Percentiles rank a stretch among this genome's conserved stretches.
Evolutionary conservation across 2,797 vertebrate species (phyloP).

Genomic region (Crenuchus spilurus): DNA sequence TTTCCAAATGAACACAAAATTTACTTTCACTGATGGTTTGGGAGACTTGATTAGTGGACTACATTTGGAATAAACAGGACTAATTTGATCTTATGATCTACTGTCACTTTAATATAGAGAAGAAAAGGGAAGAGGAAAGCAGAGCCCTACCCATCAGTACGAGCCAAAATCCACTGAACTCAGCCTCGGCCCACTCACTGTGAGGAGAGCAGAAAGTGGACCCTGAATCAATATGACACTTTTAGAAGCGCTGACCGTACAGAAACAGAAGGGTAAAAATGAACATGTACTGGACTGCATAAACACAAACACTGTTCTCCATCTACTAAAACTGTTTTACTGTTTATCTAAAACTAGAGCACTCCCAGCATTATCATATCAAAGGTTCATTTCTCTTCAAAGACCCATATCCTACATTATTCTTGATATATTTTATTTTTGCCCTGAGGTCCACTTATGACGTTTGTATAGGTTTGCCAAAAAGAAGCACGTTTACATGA

Average conservation of each 20-base stretch:
- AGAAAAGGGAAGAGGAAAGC: not conserved
- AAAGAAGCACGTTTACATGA: too few relatives aligned
- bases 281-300: not conserved
- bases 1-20: not conserved
- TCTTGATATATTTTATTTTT: too few relatives aligned
- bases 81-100: too few relatives aligned
- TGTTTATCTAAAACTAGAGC: slow-evolving; percentile 34
- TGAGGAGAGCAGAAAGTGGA: slow-evolving; percentile 1
- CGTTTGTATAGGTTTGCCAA: too few relatives aligned
- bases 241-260: slow-evolving; percentile 26
- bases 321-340: slow-evolving; percentile 8
- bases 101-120: too few relatives aligned
- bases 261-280: not conserved
- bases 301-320: slow-evolving; percentile 21
- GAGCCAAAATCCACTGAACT: slow-evolving; percentile 26
- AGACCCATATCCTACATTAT: too few relatives aligned
- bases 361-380: slow-evolving; percentile 36
- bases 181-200: slow-evolving; percentile 13
- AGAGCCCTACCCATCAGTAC: not conserved
- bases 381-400: slow-evolving; percentile 6
- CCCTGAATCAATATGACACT: slow-evolving; percentile 21
- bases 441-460: too few relatives aligned
- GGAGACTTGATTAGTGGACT: not conserved
- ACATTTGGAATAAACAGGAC: not conserved
- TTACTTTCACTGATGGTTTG: too few relatives aligned